Percentiles rank a stretch among this genome's conserved stretches.
These are phyloP conservation scores for Cherax quadricarinatus DNA, from an alignment of 1,140 invertebrate species.

Conservation along the genomic window DNA sequence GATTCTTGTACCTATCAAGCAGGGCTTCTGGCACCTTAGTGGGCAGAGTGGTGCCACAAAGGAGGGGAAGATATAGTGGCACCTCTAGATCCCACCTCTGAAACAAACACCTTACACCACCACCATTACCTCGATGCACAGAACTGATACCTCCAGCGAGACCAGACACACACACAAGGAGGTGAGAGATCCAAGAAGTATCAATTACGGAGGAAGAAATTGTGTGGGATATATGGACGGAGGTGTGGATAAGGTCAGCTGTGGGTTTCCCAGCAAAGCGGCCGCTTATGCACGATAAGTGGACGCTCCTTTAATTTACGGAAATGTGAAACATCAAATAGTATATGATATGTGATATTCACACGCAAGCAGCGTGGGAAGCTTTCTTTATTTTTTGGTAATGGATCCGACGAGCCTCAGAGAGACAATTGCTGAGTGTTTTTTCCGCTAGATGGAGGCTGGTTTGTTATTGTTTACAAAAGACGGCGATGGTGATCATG, in stretches of 20 bases:
- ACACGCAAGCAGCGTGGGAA: constrained; percentile 35
- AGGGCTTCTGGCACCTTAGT: too few species aligned
- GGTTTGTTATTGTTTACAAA: not conserved
- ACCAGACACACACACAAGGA: not conserved
- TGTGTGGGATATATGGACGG: constrained; percentile 32
- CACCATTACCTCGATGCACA: not conserved
- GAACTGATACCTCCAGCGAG: not conserved
- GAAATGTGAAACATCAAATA: constrained; percentile 66
- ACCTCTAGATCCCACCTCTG: not conserved
- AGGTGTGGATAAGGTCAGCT: constrained; percentile 42
- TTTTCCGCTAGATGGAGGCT: not conserved
- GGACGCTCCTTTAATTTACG: constrained; percentile 66
- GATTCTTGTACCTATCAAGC: not conserved
- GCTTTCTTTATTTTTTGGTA: not conserved
- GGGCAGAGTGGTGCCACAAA: too few species aligned
- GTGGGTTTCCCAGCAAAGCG: constrained; percentile 49
- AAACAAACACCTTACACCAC: not conserved
- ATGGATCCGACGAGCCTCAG: not conserved
- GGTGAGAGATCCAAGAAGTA: not conserved
- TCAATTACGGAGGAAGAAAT: constrained; percentile 53
- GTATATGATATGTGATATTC: constrained; percentile 66
- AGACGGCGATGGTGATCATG: not conserved
- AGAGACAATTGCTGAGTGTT: not conserved
- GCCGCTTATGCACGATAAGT: constrained; percentile 46
- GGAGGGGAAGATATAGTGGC: not conserved